Conservation (phyloP, 2,797 vertebrate species). For the Enteromius radiatus region DNA sequence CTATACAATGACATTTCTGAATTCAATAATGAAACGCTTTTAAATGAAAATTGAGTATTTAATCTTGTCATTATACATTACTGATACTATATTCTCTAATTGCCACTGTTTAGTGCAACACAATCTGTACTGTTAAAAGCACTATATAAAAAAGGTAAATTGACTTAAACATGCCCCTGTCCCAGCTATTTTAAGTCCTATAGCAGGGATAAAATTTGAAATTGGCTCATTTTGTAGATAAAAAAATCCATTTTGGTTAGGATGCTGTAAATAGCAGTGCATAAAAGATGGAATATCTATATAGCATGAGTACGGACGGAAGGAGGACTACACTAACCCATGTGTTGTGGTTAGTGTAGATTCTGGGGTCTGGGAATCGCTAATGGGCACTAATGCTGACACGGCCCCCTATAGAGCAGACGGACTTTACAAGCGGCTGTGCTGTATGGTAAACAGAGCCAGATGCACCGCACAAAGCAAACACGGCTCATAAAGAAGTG, state of each 20-base stretch:
- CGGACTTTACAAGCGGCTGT: constrained; percentile 75
- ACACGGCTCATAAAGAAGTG: constrained; percentile 64
- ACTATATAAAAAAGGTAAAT: too few relatives aligned
- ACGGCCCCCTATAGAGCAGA: constrained; percentile 67
- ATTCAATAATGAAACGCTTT: too few relatives aligned
- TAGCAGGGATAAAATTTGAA: too few relatives aligned
- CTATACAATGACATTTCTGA: too few relatives aligned
- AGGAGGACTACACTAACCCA: neutral
- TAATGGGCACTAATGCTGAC: constrained; percentile 73
- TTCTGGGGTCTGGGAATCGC: constrained; percentile 67
- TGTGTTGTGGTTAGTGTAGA: constrained; percentile 31
- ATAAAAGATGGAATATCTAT: neutral
- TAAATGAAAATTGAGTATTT: too few relatives aligned
- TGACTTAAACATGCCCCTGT: too few relatives aligned
- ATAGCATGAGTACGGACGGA: neutral
- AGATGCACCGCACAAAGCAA: constrained; percentile 79
- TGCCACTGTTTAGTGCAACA: too few relatives aligned
- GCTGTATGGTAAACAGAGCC: constrained; percentile 77
- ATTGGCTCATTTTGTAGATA: too few relatives aligned
- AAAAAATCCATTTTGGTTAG: neutral
- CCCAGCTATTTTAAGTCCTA: too few relatives aligned
- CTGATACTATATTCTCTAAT: too few relatives aligned
- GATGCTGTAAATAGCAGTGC: neutral
- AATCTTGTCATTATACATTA: too few relatives aligned
- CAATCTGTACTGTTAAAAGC: too few relatives aligned